Conservation (phyloP, 2,113 vertebrate genomes). For the Cyprinodon tularosa region DNA sequence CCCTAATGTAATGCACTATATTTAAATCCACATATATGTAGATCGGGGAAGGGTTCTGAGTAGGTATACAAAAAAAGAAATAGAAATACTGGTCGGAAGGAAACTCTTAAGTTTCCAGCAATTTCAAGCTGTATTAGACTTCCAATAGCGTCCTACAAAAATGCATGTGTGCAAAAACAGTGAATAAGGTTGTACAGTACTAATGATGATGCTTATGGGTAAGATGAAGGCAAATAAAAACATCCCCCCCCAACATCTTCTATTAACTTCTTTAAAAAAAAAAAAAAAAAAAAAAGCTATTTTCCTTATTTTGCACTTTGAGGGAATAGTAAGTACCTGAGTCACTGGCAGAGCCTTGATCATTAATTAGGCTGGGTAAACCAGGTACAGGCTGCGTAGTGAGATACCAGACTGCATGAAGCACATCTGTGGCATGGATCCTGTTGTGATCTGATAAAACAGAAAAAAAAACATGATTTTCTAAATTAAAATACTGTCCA, state of each 20-base stretch:
- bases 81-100: constrained; percentile 60
- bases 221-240: constrained; percentile 29
- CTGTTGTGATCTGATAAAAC: constrained; percentile 92
- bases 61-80: constrained; percentile 66
- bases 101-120: constrained; percentile 64
- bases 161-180: constrained; percentile 53
- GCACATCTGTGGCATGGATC: constrained; percentile 96
- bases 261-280: constrained; percentile 11
- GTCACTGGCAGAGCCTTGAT: constrained; percentile 88
- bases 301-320: constrained; percentile 7
- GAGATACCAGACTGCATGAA: constrained; percentile 98
- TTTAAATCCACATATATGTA: constrained; percentile 61
- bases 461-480: constrained; percentile 18
- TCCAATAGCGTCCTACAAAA: constrained; percentile 59
- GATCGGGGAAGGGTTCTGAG: constrained; percentile 63
- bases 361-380: constrained; percentile 86
- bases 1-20: neutral
- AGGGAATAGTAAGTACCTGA: constrained; percentile 82
- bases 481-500: constrained; percentile 37
- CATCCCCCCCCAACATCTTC: constrained; percentile 21
- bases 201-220: constrained; percentile 35
- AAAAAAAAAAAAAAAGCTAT: neutral
- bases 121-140: constrained; percentile 70
- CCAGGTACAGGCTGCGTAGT: constrained; percentile 94
- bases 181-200: constrained; percentile 42